Evolutionary conservation across 35 echinoderm and acorn worm genomes (phyloP).

Genomic region (Ptychodera flava): DNA sequence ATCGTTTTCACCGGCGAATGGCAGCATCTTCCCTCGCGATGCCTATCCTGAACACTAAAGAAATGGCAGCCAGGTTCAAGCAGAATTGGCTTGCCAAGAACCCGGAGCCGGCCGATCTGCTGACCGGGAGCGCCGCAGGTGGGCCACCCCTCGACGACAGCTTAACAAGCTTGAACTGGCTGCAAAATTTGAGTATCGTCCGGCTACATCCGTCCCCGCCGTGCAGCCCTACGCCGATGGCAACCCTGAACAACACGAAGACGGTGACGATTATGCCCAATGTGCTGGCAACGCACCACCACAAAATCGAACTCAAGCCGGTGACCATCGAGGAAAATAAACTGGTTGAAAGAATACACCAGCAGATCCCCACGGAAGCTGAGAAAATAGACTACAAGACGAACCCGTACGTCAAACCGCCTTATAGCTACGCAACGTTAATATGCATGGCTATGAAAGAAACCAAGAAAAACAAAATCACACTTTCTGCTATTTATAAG

Average conservation of each 20-base stretch:
- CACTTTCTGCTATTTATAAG: constrained; percentile 95
- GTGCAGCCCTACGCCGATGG: constrained; percentile 77
- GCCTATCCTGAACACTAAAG: constrained; percentile 60
- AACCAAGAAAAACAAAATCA: constrained; percentile 98
- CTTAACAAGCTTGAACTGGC: constrained; percentile 92
- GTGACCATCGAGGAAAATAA: not conserved
- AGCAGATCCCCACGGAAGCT: constrained; percentile 8
- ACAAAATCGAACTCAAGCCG: constrained; percentile 4
- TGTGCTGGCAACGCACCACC: not conserved
- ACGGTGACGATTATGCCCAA: constrained; percentile 4
- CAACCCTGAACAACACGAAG: constrained; percentile 37
- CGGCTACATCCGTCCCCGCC: constrained; percentile 84
- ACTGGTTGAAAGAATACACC: constrained; percentile 27
- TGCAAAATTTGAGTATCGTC: constrained; percentile 91
- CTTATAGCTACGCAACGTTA: constrained; percentile 88
- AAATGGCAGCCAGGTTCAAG: constrained; percentile 61
- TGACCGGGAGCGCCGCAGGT: too few relatives aligned
- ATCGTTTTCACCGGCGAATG: not conserved
- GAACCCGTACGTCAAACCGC: constrained; percentile 77
- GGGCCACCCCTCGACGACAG: constrained; percentile 66
- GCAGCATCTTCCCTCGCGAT: constrained; percentile 12
- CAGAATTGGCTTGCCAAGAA: constrained; percentile 69
- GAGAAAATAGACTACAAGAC: constrained; percentile 86
- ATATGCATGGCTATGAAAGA: constrained; percentile 99
- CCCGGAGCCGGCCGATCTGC: constrained; percentile 10